Conservation (phyloP, 2,797 vertebrate genomes). For the Sphaeramia orbicularis region DNA sequence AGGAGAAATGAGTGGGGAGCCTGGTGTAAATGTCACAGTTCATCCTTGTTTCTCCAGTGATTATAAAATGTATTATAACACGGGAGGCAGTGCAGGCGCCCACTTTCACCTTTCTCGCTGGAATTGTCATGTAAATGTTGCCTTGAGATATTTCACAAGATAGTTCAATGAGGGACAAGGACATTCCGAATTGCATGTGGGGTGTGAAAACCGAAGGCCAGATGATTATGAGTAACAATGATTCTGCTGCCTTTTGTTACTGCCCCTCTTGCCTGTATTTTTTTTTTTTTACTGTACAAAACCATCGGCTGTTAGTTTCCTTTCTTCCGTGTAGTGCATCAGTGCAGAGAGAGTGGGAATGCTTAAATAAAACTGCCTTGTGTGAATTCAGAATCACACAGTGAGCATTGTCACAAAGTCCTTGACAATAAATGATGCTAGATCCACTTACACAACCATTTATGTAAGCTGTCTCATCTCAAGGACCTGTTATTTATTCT, state of each 20-base stretch:
- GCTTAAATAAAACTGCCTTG: neutral
- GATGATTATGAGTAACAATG: neutral
- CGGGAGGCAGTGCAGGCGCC: neutral
- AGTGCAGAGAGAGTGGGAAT: neutral
- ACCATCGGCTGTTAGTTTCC: neutral
- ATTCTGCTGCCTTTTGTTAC: neutral
- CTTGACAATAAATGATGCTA: slow-evolving; percentile 30
- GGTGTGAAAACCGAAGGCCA: slow-evolving; percentile 11
- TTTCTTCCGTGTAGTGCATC: neutral
- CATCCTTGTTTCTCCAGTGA: neutral
- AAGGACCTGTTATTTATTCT: slow-evolving; percentile 18
- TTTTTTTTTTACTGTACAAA: neutral
- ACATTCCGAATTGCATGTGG: neutral
- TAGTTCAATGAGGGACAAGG: neutral
- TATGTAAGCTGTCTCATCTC: slow-evolving; percentile 13
- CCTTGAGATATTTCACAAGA: slow-evolving; percentile 7
- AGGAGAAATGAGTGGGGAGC: neutral
- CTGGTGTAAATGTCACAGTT: neutral
- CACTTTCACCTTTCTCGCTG: neutral
- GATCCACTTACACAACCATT: slow-evolving; percentile 3
- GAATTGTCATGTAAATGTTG: neutral
- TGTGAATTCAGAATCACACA: slow-evolving; percentile 1
- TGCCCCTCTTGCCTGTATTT: neutral
- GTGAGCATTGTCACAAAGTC: slow-evolving; percentile 7
- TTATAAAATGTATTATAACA: neutral